Evolutionary conservation across 2,888 invertebrate genomes (phyloP), one percentile per base, ranked within the genome.

Genomic region (Galeruca laticollis): DNA sequence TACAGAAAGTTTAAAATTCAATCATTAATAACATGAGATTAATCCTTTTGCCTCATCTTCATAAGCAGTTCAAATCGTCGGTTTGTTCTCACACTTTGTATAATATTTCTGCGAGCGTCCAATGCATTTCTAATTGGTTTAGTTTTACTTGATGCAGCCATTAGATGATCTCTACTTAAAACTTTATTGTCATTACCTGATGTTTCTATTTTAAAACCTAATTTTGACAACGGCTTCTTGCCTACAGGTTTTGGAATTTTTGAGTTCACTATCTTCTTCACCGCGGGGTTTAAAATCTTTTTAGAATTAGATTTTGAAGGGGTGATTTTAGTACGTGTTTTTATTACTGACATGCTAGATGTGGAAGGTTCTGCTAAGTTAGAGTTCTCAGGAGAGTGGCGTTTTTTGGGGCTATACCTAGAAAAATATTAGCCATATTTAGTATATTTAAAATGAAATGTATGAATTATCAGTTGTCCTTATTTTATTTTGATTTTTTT

Each of bases 51-150:
- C 51, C 82, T 75, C 83, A 90, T 87, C 76, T 89, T 86, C 93
- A 93, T 93, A 78, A 92, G 90, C 65, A 93, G 82, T 66, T 93
- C 92, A 77, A 93, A 93, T 52, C 93, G 86, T 47, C 92, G 87
- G 82, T 93, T 93, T 0, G 90, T 90, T 43, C 93, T 86, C 0
- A 93, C 92, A 0, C 92, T 92, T 72, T 90, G 90, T 0, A 93
- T 86, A 5, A 87, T 80, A 35, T 79, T 79, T 60, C 90, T 86
- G 57, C 73, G 72, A 13, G 77, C 62, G 18, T 80, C 78, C 2
- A 69, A 59, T 15, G 65, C 73, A 59, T 76, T 75, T n/a, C 69
- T 73, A 9, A 26, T 49, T 2, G 75, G 60, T 61, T 77, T 77
- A 1, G 61, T 75, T 75, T 82, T 81, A 31, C 73, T 76, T 1